Evolutionary conservation across 1,140 invertebrate species (phyloP), one percentile per base, ranked within the genome.

Genomic region (Hycleus phaleratus): DNA sequence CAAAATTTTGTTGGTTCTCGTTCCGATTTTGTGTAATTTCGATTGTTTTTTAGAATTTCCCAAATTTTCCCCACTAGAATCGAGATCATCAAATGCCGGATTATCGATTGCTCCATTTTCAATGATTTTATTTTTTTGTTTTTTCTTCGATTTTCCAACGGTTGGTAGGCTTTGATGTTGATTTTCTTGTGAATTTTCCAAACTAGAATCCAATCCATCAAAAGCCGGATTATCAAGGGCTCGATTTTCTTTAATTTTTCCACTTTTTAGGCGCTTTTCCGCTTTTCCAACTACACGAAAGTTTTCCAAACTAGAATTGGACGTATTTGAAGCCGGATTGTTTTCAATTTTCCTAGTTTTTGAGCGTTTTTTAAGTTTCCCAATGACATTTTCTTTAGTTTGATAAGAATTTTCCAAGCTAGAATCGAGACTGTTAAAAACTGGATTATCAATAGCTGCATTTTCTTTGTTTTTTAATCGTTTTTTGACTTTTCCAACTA

Each of bases 321-420:
- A 11, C 26, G 55, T 59, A 25, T 49, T 46, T 32, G 46, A 9
- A 9, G 24, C 49, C 25, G n/a, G 6, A 49, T 10, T 39, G 5
- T 43, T 43, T 46, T 49, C 26, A 49, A 40, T 43, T n/a, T 56
- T 53, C 26, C 56, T 59, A 42, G 53, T 58, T 49, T 65, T 65
- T 49, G 60, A 57, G 12, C 18, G 54, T 9, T 49, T 59, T 53
- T 58, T 46, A 11, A 8, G 39, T 38, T 45, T 26, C 39, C 18
- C 18, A 18, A 18, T 1, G 12, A 12, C 18, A 18, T 18, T 18
- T 18, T 18, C 18, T 18, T 18, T 1, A 1, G 18, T 18, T 18
- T 18, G 18, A 18, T 18, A 18, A 18, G 18, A 18, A 18, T 18
- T 42, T 8, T 11, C 40, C 9, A 11, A n/a, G 10, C 4, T n/a